Percentiles rank a stretch among this genome's conserved stretches.
phyloP scores from a whole-genome alignment of 2,888 invertebrate genomes.

The Lapara coniferarum region DNA sequence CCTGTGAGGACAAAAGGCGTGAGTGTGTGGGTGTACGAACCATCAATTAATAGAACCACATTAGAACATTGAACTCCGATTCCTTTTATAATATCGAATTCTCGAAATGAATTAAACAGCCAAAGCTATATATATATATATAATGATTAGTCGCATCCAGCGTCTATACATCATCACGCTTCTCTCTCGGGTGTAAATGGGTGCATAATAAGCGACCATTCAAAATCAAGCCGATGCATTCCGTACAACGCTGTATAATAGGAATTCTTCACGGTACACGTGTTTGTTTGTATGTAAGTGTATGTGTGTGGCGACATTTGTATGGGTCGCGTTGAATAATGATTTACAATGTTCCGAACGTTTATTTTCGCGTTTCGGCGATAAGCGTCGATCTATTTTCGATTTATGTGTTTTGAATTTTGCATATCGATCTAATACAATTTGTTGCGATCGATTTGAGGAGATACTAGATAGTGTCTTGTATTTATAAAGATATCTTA shows the following conservation, averaged over 20 bases:
- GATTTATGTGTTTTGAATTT: conserved; percentile 25
- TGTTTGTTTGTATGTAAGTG: conserved; percentile 67
- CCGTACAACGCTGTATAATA: conserved; percentile 69
- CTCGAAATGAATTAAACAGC: too few species aligned
- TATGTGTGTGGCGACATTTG: conserved; percentile 72
- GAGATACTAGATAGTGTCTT: background rate
- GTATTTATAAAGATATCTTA: background rate
- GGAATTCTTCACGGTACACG: conserved; percentile 75
- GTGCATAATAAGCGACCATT: conserved; percentile 82
- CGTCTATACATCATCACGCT: background rate
- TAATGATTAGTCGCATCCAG: conserved; percentile 32
- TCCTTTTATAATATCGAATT: too few species aligned
- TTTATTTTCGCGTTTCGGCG: conserved; percentile 29
- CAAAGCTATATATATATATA: background rate
- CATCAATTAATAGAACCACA: too few species aligned
- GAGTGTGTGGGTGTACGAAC: too few species aligned
- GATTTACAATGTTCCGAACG: conserved; percentile 70
- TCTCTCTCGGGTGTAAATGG: conserved; percentile 75
- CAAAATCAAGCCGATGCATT: conserved; percentile 80
- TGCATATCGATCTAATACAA: conserved; percentile 24
- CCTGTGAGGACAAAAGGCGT: too few species aligned
- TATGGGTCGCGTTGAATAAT: conserved; percentile 76
- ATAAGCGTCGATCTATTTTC: conserved; percentile 27
- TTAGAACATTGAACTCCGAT: too few species aligned
- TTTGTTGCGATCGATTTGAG: background rate